A percentile compares a stretch with the other conserved stretches of the same genome.
Conservation (phyloP, 2,797 vertebrate genomes). For the Phrynocephalus guinanensis region DNA sequence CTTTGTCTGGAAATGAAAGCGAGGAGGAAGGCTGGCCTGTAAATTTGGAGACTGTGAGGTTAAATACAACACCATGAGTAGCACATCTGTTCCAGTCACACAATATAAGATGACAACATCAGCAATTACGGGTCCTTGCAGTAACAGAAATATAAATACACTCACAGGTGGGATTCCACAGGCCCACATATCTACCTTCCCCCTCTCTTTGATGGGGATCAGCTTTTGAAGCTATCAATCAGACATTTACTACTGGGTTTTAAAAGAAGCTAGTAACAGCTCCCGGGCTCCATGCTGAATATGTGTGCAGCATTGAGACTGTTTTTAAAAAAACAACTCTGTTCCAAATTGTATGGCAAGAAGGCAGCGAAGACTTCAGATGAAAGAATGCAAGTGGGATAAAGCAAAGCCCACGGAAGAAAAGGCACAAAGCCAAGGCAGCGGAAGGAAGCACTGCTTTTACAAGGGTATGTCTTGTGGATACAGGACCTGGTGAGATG, state of each 20-base stretch:
- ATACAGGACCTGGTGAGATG: neutral
- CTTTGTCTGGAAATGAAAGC: neutral
- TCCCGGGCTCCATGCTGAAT: neutral
- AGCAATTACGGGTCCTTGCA: neutral
- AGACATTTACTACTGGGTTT: neutral
- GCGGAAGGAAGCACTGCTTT: neutral
- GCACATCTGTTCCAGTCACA: neutral
- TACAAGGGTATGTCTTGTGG: conserved; percentile 11
- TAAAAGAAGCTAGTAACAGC: neutral
- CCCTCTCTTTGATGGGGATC: too few relatives aligned
- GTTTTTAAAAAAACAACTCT: neutral
- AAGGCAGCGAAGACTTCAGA: neutral
- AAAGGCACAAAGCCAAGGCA: neutral
- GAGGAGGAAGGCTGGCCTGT: too few relatives aligned
- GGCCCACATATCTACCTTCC: neutral
- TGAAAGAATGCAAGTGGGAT: neutral
- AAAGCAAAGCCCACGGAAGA: conserved; percentile 14
- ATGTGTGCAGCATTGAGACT: too few relatives aligned
- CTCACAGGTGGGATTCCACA: neutral
- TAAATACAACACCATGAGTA: neutral
- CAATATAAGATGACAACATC: neutral
- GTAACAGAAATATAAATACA: neutral
- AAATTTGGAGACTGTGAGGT: too few relatives aligned
- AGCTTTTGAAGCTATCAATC: neutral
- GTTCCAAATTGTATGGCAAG: neutral